Evolutionary conservation across 2,113 vertebrate genomes (phyloP).

Genomic region (Mirounga angustirostris): DNA sequence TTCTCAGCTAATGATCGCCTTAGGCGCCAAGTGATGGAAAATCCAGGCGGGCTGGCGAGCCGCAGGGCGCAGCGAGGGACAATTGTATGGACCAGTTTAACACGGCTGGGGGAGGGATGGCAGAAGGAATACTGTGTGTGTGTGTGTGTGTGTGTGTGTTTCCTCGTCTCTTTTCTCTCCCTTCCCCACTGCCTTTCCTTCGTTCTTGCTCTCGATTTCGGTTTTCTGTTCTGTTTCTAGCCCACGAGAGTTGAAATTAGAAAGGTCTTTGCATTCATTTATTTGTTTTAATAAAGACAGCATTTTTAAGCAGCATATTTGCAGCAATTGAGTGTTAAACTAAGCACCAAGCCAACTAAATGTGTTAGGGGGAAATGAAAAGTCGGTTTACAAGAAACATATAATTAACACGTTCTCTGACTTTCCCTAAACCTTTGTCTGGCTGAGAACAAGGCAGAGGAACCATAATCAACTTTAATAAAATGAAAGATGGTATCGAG

Average conservation of each 20-base stretch:
- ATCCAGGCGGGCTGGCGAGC: conserved; percentile 65
- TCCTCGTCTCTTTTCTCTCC: conserved; percentile 46
- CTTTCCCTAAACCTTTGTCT: conserved; percentile 80
- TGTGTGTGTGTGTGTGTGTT: background rate
- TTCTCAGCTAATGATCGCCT: conserved; percentile 83
- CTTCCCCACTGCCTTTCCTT: conserved; percentile 29
- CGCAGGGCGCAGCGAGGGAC: conserved; percentile 56
- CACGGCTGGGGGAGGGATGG: background rate
- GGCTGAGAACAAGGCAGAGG: conserved; percentile 74
- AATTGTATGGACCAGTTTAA: conserved; percentile 76
- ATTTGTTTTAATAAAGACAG: conserved; percentile 82
- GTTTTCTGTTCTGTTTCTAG: conserved; percentile 75
- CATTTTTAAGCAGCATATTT: conserved; percentile 69
- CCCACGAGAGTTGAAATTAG: conserved; percentile 78
- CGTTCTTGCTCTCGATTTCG: conserved; percentile 40
- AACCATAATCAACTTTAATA: conserved; percentile 77
- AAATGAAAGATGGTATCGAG: conserved; percentile 56
- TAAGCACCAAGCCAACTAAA: conserved; percentile 68
- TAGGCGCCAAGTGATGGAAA: conserved; percentile 78
- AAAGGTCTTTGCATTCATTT: conserved; percentile 81
- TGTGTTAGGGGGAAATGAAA: conserved; percentile 67
- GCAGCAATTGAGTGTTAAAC: conserved; percentile 74
- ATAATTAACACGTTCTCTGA: conserved; percentile 79
- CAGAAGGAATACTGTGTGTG: conserved; percentile 33
- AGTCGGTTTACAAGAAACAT: conserved; percentile 81